Percentiles rank a stretch among this genome's conserved stretches.
phyloP scores from a whole-genome alignment of 2,797 vertebrate species.

The Etheostoma nigrum region DNA sequence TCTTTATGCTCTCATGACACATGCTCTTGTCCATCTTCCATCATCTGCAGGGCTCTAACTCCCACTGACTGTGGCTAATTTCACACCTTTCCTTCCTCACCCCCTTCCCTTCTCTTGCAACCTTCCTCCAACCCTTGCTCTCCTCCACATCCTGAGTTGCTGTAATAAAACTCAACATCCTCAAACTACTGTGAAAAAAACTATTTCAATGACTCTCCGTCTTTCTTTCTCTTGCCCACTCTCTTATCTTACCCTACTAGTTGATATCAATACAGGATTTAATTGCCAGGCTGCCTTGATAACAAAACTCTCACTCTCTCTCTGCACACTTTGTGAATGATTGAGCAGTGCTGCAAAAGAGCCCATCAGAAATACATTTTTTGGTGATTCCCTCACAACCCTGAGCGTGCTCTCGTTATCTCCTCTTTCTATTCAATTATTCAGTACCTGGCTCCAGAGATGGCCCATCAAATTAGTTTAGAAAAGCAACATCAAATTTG shows the following conservation, averaged over 20 bases:
- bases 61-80: constrained; percentile 34
- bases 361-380: constrained; percentile 68
- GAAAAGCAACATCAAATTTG: constrained; percentile 77
- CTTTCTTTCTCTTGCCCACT: constrained; percentile 34
- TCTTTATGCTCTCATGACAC: constrained; percentile 2
- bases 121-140: constrained; percentile 25
- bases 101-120: constrained; percentile 22
- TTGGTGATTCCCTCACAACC: constrained; percentile 50
- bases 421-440: constrained; percentile 77
- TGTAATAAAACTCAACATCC: constrained; percentile 45
- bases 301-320: constrained; percentile 56
- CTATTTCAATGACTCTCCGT: constrained; percentile 39
- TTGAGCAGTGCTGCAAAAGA: constrained; percentile 52
- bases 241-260: constrained; percentile 67
- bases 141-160: constrained; percentile 9
- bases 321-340: constrained; percentile 57
- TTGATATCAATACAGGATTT: constrained; percentile 74
- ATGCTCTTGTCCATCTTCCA: constrained; percentile 22
- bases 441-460: constrained; percentile 63
- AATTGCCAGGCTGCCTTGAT: constrained; percentile 79
- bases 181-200: constrained; percentile 30
- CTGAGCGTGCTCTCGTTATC: constrained; percentile 60
- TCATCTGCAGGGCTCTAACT: constrained; percentile 21
- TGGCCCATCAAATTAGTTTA: constrained; percentile 80
- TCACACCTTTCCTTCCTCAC: constrained; percentile 27